Base-by-base conservation (phyloP, 2,797 vertebrate genomes). In the Aphelocoma californica region DNA sequence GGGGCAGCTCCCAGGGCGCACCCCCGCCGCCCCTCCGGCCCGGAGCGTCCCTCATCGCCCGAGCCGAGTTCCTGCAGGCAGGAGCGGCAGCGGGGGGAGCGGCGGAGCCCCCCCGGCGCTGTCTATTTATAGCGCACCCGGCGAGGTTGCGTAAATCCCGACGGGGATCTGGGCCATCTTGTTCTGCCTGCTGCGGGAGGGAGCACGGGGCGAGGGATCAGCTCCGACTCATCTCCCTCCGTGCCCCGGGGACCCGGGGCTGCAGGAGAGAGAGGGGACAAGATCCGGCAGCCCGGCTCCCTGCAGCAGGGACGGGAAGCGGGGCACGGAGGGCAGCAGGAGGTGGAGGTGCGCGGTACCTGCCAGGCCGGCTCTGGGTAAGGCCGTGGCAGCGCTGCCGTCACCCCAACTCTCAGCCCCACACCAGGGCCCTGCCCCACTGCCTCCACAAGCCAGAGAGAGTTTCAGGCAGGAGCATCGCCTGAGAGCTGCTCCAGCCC, bases 131-230 rank as follows among this genome's bases (percentile, higher is more conserved):
- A 92, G 91, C 78, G 10, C 34, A 1, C 18, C 25, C 67, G 24
- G 69, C 9, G 48, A 64, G 73, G 84, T 88, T 95, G 94, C 93
- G 18, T 95, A 94, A 95, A 93, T 48, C 78, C 38, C 73, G 65
- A 6, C 73, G 8, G 70, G 80, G 89, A 94, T 91, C 86, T 91
- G 81, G 91, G 91, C 84, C 94, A 78, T 81, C 70, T 40, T 29
- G 65, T 71, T 42, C 73, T n/a, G 61, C 60, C 40, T 5, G n/a
- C 58, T 53, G 51, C 69, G 6, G 74, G 70, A 34, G 36, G 40
- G 29, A 69, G 29, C 54, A 2, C 14, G 2, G 57, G 38, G 18
- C 7, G 2, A 21, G 29, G 48, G 61, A 29, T 53, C 62, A 74
- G 58, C 77, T 28, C 31, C 7, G 4, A 5, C n/a, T 19, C 28